phyloP scores from a whole-genome alignment of 2,888 invertebrate species.

The Nephrotoma flavescens region DNA sequence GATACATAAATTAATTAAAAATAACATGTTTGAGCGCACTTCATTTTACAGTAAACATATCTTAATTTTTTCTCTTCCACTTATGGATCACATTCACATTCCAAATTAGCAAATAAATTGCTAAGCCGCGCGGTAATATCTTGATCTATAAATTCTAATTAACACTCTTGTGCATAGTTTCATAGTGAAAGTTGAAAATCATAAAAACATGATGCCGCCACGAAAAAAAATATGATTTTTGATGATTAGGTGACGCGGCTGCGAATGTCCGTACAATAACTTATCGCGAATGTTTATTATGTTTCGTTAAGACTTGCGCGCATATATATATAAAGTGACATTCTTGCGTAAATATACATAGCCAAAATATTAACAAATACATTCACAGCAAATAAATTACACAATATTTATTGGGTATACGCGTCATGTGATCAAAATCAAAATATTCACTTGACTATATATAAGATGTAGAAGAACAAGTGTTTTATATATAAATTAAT shows the following conservation, averaged over 20 bases:
- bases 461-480: not conserved
- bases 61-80: not conserved
- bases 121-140: not conserved
- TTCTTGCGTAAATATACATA: not conserved
- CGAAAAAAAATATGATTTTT: not conserved
- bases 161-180: not conserved
- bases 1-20: no score
- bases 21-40: not conserved
- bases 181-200: not conserved
- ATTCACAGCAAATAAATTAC: not conserved
- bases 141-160: not conserved
- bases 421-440: not conserved
- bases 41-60: not conserved
- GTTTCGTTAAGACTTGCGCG: not conserved
- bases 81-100: not conserved
- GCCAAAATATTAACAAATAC: not conserved
- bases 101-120: not conserved
- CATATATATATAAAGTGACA: not conserved
- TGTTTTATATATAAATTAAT: not conserved
- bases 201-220: not conserved
- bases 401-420: not conserved
- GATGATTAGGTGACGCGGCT: not conserved
- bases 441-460: not conserved
- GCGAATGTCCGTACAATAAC: not conserved
- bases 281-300: not conserved